Evolutionary conservation across 2,113 vertebrate species (phyloP), one percentile per base, ranked within the genome.

Genomic region (Malurus elegans): DNA sequence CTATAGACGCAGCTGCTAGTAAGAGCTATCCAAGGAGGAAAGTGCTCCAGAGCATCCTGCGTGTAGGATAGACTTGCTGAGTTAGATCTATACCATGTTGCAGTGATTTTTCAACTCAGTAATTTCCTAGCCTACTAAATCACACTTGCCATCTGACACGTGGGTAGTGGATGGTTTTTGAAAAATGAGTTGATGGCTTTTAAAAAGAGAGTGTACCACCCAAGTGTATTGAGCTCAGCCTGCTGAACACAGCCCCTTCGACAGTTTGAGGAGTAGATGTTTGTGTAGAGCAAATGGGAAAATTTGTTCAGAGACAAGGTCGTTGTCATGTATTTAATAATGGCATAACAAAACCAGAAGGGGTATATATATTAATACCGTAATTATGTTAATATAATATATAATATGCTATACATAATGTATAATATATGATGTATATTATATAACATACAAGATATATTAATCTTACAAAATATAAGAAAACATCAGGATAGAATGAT

Each of bases 41-140:
- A 36, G n/a, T 45, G 42, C 38, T 51, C 32, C 24, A 60, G 40
- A 51, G 69, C 67, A 48, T 73, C 13, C 58, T 74, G 51, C 0
- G 0, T 57, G 61, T 71, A 2, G 14, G 57, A 36, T 84, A 64
- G 51, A 31, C 66, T 84, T 74, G 56, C 87, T 69, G 65, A 54
- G 75, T 53, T 81, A 42, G 32, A 66, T 34, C 31, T 15, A 8
- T 60, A 40, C 78, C 54, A 40, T 50, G 60, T 26, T 69, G 64
- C 85, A 72, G 45, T 74, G 79, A 87, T 85, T 84, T 79, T 93
- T 76, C 25, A 90, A 25, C 69, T 62, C 60, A 93, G 26, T 66
- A 23, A 87, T 92, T 91, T 87, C 76, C 44, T 31, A 57, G 75
- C 65, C 26, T 74, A 5, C 76, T 64, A 80, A 95, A 96, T 94